Evolutionary conservation across 2,888 invertebrate species (phyloP), one percentile per base, ranked within the genome.

Genomic region (Orchestes rusci): DNA sequence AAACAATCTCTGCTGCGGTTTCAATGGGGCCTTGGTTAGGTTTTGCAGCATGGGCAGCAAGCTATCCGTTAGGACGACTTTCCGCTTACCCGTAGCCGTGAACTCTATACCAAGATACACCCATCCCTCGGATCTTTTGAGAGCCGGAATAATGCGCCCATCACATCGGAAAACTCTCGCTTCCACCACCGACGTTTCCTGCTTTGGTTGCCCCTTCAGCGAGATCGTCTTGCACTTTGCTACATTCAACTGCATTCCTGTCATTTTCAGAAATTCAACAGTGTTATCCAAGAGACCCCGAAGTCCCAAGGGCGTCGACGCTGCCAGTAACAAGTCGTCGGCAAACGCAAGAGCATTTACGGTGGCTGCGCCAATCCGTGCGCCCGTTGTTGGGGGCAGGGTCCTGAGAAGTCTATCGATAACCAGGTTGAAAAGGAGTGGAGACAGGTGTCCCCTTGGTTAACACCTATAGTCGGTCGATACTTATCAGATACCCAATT

Each of bases 391-490:
- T 7, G 2, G 13, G n/a, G 31, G 18, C 18, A 39, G 16, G 2
- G 8, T 7, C 13, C 19, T 7, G 5, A 58, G 42, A 1, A 60
- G 50, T 28, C 58, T 56, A 39, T 60, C 59, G 12, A 61, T 36
- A 0, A 61, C 54, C 1, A 59, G 12, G 18, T 59, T 58, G 19
- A 62, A 59, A 0, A 58, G 41, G 0, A 57, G 1, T 0, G 59
- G 58, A 10, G 64, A 63, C 10, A 69, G 48, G 66, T 66, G 45
- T 68, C 66, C 0, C 68, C 69, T 51, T 70, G 70, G 7, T 63
- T 58, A 3, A 69, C 68, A 1, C 67, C 66, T 16, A 62, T 32
- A 17, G 18, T 30, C 2, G 39, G 31, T 1, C 30, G 7, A 18
- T 31, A 16, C 2, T 2, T 2, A 2, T 2, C 29, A 2, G 36